Conservation (phyloP, 2,888 invertebrate genomes). For the Rhaphigaster nebulosa region DNA sequence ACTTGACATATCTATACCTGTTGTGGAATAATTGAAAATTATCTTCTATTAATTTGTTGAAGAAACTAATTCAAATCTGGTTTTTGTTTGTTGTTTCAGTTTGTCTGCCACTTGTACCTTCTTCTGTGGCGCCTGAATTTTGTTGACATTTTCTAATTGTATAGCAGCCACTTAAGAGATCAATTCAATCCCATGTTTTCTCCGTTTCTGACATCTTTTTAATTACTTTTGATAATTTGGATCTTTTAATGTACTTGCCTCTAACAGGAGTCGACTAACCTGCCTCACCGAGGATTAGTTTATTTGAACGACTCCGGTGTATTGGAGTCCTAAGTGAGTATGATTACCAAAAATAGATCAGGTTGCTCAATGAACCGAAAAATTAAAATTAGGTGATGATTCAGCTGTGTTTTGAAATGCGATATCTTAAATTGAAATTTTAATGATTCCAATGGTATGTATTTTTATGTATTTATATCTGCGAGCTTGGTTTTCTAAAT, state of each 20-base stretch:
- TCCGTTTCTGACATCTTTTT: not conserved
- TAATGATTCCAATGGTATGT: too few relatives aligned
- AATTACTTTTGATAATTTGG: not conserved
- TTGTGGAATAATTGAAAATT: conserved; percentile 2
- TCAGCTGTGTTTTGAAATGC: too few relatives aligned
- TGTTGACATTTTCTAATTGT: not conserved
- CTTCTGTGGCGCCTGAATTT: not conserved
- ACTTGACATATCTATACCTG: not conserved
- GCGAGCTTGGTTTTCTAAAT: too few relatives aligned
- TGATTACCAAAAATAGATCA: too few relatives aligned
- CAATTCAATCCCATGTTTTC: not conserved
- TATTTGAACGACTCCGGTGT: not conserved
- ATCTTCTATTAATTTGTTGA: not conserved
- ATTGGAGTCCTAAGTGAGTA: not conserved
- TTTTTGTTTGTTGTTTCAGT: not conserved
- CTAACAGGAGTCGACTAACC: not conserved
- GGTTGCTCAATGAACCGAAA: not conserved
- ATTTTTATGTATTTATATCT: too few relatives aligned
- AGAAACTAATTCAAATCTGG: not conserved
- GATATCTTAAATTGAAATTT: too few relatives aligned
- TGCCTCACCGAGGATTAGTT: not conserved
- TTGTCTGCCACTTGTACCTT: not conserved
- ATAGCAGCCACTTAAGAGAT: not conserved
- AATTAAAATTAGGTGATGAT: too few relatives aligned
- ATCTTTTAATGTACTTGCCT: not conserved